Base-by-base conservation (phyloP, 2,113 vertebrate species). In the Oceanodroma tethys region DNA sequence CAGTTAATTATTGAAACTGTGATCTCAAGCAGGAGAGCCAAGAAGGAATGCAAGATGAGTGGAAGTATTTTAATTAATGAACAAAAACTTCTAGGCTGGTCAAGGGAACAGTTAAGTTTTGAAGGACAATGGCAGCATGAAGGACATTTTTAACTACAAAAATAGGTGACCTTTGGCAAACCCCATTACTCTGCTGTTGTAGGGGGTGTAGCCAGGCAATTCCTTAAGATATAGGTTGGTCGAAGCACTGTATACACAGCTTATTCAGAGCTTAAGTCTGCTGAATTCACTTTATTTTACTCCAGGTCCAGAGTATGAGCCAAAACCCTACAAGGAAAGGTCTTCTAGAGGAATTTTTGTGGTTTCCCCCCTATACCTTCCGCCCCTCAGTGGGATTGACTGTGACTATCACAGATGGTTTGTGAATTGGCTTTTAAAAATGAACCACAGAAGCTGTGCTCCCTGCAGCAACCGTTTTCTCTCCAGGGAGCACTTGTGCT, bases 41-140 rank as follows among this genome's bases (percentile, higher is more conserved):
- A 82, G 86, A 82, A 76, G 42, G 66, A 89, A 70, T 68, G 38
- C 42, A 65, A 80, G 78, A 88, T 38, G 80, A 95, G 65, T 47
- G 65, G 68, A 86, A 84, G 16, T 76, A 50, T 79, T 93, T 96
- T 93, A 96, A 91, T 93, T 93, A 91, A 93, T 30, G 85, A 90
- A 68, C 42, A 73, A 76, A 83, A 85, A 7, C 63, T 76, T 73
- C 20, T 4, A 32, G 38, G 11, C 66, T 82, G 19, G 45, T 59
- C 53, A 73, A 86, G 32, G 71, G 40, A 62, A 92, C 7, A 22
- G 42, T 4, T 36, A 55, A 70, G 32, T 90, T 96, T 73, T 92
- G 95, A 78, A 95, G 81, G 72, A 32, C 67, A 93, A 62, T 70
- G 75, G 22, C 47, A 95, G 50, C 63, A 62, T n/a, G n/a, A n/a